Evolutionary conservation across 1,140 invertebrate species (phyloP), one percentile per base, ranked within the genome.

Genomic region (Lordiphosa mommai): DNA sequence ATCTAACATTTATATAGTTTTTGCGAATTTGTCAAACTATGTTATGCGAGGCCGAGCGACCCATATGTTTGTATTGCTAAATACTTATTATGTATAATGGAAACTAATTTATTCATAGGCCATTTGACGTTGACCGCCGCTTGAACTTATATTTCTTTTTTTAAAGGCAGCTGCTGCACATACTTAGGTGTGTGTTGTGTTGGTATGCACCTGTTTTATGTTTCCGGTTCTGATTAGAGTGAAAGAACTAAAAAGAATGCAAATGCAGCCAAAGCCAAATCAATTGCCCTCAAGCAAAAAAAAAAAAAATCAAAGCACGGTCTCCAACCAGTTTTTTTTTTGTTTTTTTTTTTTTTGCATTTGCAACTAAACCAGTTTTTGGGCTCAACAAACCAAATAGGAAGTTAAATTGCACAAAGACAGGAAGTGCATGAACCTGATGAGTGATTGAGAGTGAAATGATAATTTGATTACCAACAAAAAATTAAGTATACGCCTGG

Each of bases 11-110:
- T 23, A 6, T 23, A 23, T 74, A 74, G 67, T 76, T 67, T 67
- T 63, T 82, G 76, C 76, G 66, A 80, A 80, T 80, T 80, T 80
- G 76, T 80, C 76, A 82, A 23, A 82, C 76, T 82, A 80, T 80
- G 82, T 80, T 63, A 80, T 80, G 76, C 52, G 71, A 82, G 52
- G 53, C 72, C 53, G 55, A 59, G 60, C 57, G 63, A 67, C 66
- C 57, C 51, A 71, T 56, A 70, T 64, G 67, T 63, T 68, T 52
- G 37, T 63, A 33, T 38, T 13, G n/a, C n/a, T 50, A 63, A 30
- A 29, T 10, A 33, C 41, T 40, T 61, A 23, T 61, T 36, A 46
- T 49, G 61, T 43, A 66, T 56, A 72, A 73, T 73, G 52, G 44
- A 49, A 43, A 57, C 69, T 56, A 66, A 73, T 68, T 72, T 73